These are phyloP conservation scores for Bugula neritina DNA, from an alignment of 2,888 invertebrate genomes.

Conservation along the genomic window DNA sequence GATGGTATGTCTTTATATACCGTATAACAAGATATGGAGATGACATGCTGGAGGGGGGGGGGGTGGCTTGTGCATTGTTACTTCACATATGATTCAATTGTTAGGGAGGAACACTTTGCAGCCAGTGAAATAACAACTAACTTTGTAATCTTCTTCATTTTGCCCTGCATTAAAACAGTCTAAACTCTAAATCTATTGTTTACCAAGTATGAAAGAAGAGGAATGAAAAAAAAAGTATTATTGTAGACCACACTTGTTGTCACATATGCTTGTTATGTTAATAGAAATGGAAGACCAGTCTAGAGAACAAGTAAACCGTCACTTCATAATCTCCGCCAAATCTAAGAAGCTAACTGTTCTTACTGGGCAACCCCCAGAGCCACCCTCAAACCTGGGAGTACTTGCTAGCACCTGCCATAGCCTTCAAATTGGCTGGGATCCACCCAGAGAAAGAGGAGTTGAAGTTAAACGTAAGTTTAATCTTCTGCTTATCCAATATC, in stretches of 20 bases:
- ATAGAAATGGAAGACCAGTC: slow-evolving; percentile 26
- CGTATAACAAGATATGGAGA: too few relatives aligned
- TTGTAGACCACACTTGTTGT: too few relatives aligned
- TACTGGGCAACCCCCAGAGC: slow-evolving; percentile 49
- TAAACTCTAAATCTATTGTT: too few relatives aligned
- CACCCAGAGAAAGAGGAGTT: slow-evolving; percentile 47
- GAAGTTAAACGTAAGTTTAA: slow-evolving; percentile 46
- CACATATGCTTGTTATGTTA: neutral
- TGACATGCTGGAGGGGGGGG: too few relatives aligned
- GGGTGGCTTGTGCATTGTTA: too few relatives aligned
- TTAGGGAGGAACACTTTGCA: too few relatives aligned
- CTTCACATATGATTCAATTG: too few relatives aligned
- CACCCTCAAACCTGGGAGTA: slow-evolving; percentile 48
- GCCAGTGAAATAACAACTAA: too few relatives aligned
- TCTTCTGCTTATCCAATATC: neutral
- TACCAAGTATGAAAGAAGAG: too few relatives aligned
- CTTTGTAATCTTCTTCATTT: too few relatives aligned
- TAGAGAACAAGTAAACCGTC: slow-evolving; percentile 35
- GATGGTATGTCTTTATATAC: slow-evolving; percentile 30
- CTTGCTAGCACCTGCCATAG: slow-evolving; percentile 48
- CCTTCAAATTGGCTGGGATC: slow-evolving; percentile 50
- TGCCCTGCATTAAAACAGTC: too few relatives aligned
- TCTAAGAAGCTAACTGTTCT: slow-evolving; percentile 45
- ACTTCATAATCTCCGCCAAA: slow-evolving; percentile 48
- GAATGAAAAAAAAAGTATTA: too few relatives aligned